phyloP scores from a whole-genome alignment of 2,797 vertebrate species.

The Clarias laeviceps region DNA sequence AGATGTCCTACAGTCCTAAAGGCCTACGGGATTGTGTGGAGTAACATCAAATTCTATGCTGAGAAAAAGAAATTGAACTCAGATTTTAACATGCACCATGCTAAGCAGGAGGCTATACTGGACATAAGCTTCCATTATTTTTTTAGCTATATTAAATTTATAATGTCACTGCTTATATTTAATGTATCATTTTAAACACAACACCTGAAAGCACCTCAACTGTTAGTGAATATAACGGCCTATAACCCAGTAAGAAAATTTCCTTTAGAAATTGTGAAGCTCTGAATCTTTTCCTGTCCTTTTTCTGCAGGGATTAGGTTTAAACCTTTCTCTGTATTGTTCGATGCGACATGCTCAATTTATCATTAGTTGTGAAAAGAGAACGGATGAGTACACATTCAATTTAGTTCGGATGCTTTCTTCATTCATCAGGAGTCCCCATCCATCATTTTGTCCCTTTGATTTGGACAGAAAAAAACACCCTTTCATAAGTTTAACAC shows the following conservation, averaged over 20 bases:
- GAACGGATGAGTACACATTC: slow-evolving; percentile 99
- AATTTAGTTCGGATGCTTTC: slow-evolving; percentile 98
- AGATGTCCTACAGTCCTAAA: no score
- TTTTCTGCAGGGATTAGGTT: slow-evolving; percentile 73
- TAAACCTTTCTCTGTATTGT: slow-evolving; percentile 88
- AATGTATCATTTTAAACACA: neutral
- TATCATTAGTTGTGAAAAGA: slow-evolving; percentile 97
- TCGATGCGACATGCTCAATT: slow-evolving; percentile 96
- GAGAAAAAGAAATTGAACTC: neutral
- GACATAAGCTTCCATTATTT: no score
- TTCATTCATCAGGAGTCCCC: slow-evolving; percentile 93
- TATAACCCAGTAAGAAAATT: slow-evolving; percentile 30
- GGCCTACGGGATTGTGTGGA: neutral
- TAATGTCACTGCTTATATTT: no score
- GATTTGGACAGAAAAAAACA: slow-evolving; percentile 82
- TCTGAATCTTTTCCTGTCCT: slow-evolving; percentile 65
- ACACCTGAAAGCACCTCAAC: slow-evolving; percentile 13
- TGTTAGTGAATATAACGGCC: neutral
- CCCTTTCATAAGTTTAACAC: slow-evolving; percentile 91
- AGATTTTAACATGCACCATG: neutral
- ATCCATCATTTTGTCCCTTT: slow-evolving; percentile 91
- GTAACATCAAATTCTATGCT: neutral
- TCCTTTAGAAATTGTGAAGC: slow-evolving; percentile 17
- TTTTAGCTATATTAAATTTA: neutral
- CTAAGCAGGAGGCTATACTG: neutral